Base-by-base conservation (phyloP, 2,888 invertebrate species). In the Oscheius sp. region DNA sequence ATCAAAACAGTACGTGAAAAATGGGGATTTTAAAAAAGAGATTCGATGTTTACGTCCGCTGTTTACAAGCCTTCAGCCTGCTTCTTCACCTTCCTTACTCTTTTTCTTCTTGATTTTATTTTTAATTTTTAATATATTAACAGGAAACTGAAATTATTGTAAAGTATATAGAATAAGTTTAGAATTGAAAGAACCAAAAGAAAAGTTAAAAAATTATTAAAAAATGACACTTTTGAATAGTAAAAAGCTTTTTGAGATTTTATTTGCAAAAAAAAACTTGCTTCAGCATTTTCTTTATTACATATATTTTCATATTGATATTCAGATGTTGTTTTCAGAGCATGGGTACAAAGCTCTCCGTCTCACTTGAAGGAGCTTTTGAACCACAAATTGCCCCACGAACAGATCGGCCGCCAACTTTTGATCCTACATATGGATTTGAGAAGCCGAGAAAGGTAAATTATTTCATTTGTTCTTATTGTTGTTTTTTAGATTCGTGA, bases 351-450 rank as follows among this genome's bases (percentile, higher is more conserved):
- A 81, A 80, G 71, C 73, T 85, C 30, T 78, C 85, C 28, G 74
- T 78, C 50, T 77, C 78, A 5, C 49, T 81, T 62, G 80, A 83
- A 67, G 82, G 83, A 59, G 76, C 71, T 17, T 66, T 50, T 26
- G 45, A 78, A 63, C 85, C 85, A 22, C 77, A 84, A 61, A 74
- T 64, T 22, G 74, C 81, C 22, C 85, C 85, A 17, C 75, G 83
- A 9, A 68, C 71, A 22, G 86, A 84, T 67, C 69, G 85, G 41
- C 85, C 85, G 32, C 68, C 83, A 26, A 85, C 84, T 20, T 85
- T 85, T 70, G 86, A 86, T 61, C 85, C 85, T 0, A 73, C 84
- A 45, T 72, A 71, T 49, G 85, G 85, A 36, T 85, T 85, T 62
- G 76, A 73, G 41, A 51, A 64, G 17, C 80, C 80, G 54, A 74